phyloP scores from a whole-genome alignment of 2,113 vertebrate genomes.

The Peromyscus leucopus region DNA sequence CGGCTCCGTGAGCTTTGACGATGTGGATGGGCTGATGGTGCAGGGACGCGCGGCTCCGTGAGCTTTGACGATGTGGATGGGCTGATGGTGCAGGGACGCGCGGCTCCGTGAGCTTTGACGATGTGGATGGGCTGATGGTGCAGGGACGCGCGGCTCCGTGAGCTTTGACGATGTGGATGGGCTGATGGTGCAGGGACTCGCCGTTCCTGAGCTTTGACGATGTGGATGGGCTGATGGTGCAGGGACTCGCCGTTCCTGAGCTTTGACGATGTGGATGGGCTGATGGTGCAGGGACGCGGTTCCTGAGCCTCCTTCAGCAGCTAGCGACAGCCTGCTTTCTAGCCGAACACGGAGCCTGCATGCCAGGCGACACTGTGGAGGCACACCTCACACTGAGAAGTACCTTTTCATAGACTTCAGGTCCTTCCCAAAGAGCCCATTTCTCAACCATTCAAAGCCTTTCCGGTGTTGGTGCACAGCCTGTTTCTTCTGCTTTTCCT shows the following conservation, averaged over 20 bases:
- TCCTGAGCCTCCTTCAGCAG: background rate
- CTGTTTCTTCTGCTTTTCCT: conserved; percentile 28
- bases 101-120: background rate
- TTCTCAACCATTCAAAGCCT: background rate
- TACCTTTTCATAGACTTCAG: background rate
- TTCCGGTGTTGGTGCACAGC: background rate
- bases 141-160: background rate
- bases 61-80: no score
- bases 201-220: background rate
- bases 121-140: rapidly evolving
- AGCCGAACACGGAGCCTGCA: background rate
- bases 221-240: rapidly evolving
- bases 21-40: no score
- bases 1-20: background rate
- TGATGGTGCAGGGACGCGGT: background rate
- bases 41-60: background rate
- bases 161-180: no score
- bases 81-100: no score
- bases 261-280: no score
- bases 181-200: no score
- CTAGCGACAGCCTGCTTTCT: background rate
- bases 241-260: background rate
- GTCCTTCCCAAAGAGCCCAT: background rate
- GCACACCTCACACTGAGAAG: background rate
- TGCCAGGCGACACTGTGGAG: background rate